Evolutionary conservation across 2,113 vertebrate species (phyloP).

Genomic region (Atractosteus spatula): DNA sequence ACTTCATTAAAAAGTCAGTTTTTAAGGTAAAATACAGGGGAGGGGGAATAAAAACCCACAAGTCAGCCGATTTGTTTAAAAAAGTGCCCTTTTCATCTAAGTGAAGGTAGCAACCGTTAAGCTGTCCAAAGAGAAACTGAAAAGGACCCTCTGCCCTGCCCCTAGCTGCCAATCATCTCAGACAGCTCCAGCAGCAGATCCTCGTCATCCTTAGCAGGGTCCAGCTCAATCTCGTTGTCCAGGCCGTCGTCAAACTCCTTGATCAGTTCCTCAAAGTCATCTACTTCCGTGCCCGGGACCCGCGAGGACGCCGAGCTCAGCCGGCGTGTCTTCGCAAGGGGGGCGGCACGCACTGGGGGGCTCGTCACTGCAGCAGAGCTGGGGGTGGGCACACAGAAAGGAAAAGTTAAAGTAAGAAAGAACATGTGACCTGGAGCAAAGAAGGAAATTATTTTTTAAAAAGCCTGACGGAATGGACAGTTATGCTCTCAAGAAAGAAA

Average conservation of each 20-base stretch:
- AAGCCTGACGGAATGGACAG: no score
- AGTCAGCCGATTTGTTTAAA: no score
- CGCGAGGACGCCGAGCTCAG: constrained; percentile 57
- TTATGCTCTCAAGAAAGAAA: no score
- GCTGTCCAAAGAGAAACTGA: background rate
- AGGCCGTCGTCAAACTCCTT: constrained; percentile 88
- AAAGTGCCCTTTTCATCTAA: no score
- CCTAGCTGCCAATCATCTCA: constrained; percentile 89
- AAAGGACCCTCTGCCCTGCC: background rate
- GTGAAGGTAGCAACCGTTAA: no score
- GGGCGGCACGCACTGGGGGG: background rate
- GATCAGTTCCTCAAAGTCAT: constrained; percentile 89
- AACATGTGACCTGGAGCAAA: background rate
- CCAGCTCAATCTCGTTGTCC: constrained; percentile 80
- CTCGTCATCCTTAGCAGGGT: constrained; percentile 84
- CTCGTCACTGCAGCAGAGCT: constrained; percentile 40
- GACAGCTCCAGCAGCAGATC: constrained; percentile 91
- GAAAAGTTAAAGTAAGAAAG: constrained; percentile 16
- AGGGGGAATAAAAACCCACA: no score
- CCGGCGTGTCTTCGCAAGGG: constrained; percentile 59
- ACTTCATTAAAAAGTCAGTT: no score
- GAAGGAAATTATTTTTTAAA: no score
- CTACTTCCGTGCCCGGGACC: constrained; percentile 52
- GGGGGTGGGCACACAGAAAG: constrained; percentile 39
- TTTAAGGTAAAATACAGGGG: no score